Evolutionary conservation across 2,113 vertebrate genomes (phyloP), one percentile per base, ranked within the genome.

Genomic region (Pipa parva): DNA sequence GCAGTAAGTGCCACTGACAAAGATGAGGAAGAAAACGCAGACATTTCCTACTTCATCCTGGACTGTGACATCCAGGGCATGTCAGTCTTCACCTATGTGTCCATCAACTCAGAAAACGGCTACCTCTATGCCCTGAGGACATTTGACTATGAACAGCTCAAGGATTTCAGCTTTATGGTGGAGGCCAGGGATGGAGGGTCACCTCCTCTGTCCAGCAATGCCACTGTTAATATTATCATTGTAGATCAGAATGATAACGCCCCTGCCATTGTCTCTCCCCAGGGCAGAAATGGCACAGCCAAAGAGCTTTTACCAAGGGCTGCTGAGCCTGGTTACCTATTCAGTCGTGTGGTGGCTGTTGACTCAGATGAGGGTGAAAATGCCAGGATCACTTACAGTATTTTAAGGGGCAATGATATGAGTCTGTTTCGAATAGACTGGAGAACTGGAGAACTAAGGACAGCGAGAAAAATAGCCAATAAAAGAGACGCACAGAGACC

Each of bases 1-100:
- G 95, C 95, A 0, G 95, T 99, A 48, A 96, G 89, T 63, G 97
- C 97, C 67, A 84, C 86, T 12, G 95, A 99, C 80, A 89, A 88
- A 10, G 97, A 99, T 72, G 82, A 92, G 13, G 94, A 96, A 9
- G 89, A 89, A 75, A 98, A 99, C 58, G 89, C 94, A 0, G 87
- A 88, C 59, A 88, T 99, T 60, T 86, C 87, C 74, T 99, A 98
- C 80, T 90, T 93, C 66, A 97, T 99, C 75, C 76, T 97, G 56
- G 95, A 98, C 76, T 92, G 93, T 76, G 94, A 95, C 73, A 97
- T 97, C 73, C 94, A 96, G 84, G 94, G 93, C 74, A 97, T 98
- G 95, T 96, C 95, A 0, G 92, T 98, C 25, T 93, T 93, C 80
- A 98, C 95, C n/a, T 98, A 98, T 8, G 97, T 98, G 79, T 97